These are phyloP conservation scores for Chalcosyrphus nemorum DNA, from an alignment of 2,888 invertebrate species.

Conservation along the genomic window DNA sequence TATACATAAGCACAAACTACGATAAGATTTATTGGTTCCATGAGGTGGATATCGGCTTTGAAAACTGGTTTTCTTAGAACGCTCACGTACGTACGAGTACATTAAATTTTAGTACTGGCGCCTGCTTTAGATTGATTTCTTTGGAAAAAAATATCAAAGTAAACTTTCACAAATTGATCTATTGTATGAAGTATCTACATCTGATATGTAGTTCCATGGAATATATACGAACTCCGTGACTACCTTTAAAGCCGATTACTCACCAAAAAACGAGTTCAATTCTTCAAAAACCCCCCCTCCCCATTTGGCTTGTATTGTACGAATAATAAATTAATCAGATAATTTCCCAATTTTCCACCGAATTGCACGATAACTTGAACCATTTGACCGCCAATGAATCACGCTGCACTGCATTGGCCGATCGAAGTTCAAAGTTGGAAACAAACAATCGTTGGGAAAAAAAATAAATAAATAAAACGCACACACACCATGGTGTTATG, in stretches of 20 bases:
- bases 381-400: slow-evolving; percentile 26
- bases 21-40: not conserved
- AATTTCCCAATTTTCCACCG: slow-evolving; percentile 18
- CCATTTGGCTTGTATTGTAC: not conserved
- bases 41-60: not conserved
- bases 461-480: not conserved
- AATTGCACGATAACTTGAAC: not conserved
- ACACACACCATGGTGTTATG: not conserved
- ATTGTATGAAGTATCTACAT: not conserved
- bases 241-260: not conserved
- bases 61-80: not conserved
- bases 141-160: not conserved
- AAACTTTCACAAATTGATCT: not conserved
- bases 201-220: not conserved
- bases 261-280: not conserved
- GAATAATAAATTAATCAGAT: slow-evolving; percentile 14
- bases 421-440: slow-evolving; percentile 40
- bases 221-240: no score
- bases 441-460: not conserved
- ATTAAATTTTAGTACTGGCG: slow-evolving; percentile 16
- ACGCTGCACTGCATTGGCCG: slow-evolving; percentile 17
- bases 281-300: not conserved
- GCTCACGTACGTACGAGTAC: not conserved
- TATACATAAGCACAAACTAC: not conserved
- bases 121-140: not conserved